phyloP scores from a whole-genome alignment of 2,888 invertebrate species.

The Synergus laeviventris region DNA sequence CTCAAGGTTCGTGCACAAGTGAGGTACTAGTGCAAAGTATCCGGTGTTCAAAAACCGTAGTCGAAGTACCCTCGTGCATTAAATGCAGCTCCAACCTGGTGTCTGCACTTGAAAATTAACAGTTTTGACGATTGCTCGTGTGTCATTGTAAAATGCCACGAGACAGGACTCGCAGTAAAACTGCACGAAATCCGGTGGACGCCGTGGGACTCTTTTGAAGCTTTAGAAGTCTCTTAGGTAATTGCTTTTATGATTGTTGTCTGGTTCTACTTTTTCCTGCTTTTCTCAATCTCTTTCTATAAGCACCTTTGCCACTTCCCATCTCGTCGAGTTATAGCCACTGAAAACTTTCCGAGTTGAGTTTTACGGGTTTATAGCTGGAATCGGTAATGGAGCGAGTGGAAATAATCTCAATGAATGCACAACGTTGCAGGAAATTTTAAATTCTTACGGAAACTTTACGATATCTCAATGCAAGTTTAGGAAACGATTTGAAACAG shows the following conservation, averaged over 20 bases:
- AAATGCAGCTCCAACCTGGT: constrained; percentile 36
- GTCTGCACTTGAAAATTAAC: constrained; percentile 43
- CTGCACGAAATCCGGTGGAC: constrained; percentile 44
- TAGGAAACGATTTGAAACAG: neutral
- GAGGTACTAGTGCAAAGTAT: neutral
- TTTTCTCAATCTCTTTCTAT: neutral
- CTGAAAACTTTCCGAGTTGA: constrained; percentile 23
- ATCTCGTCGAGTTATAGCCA: constrained; percentile 24
- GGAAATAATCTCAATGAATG: constrained; percentile 15
- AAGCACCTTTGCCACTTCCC: constrained; percentile 30
- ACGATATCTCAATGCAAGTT: neutral
- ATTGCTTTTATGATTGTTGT: constrained; percentile 35
- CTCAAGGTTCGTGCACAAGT: neutral
- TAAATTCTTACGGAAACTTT: neutral
- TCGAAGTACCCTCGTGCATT: constrained; percentile 27
- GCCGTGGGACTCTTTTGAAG: constrained; percentile 38
- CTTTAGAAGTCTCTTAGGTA: constrained; percentile 28
- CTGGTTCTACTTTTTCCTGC: neutral
- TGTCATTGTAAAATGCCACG: constrained; percentile 49
- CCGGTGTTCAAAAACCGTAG: constrained; percentile 44
- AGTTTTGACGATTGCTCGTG: constrained; percentile 44
- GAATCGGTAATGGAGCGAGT: constrained; percentile 28
- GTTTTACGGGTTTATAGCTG: constrained; percentile 24
- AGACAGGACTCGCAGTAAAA: constrained; percentile 48
- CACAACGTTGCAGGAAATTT: neutral